A percentile compares a stretch with the other conserved stretches of the same genome.
Conservation (phyloP, 1,140 invertebrate genomes). For the Anastrepha ludens region DNA sequence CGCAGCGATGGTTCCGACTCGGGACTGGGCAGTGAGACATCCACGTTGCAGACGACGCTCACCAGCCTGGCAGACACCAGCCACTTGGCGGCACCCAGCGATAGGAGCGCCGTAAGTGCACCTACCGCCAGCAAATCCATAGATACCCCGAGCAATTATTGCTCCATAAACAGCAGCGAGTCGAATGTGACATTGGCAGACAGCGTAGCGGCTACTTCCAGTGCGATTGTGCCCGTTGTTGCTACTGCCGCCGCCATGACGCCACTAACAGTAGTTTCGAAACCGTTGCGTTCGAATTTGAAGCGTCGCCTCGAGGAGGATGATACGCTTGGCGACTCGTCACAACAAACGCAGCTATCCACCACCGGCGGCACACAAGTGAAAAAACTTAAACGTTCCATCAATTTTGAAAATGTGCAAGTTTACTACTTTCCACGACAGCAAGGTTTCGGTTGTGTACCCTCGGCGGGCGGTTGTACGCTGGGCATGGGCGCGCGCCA, state of each 20-base stretch:
- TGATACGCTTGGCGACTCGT: constrained; percentile 75
- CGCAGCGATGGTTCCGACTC: constrained; percentile 88
- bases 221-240: constrained; percentile 1
- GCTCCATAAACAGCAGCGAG: not conserved
- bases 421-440: constrained; percentile 96
- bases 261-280: not conserved
- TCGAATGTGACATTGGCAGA: not conserved
- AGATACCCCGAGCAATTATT: not conserved
- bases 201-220: not conserved
- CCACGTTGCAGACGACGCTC: constrained; percentile 58
- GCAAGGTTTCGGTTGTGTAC: constrained; percentile 98
- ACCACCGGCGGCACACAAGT: constrained; percentile 64
- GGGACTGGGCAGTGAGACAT: constrained; percentile 81
- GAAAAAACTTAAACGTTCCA: constrained; percentile 84
- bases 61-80: constrained; percentile 55
- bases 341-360: constrained; percentile 59
- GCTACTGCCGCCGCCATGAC: not conserved
- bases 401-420: constrained; percentile 93
- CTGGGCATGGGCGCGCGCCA: constrained; percentile 95
- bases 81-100: constrained; percentile 40
- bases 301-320: constrained; percentile 75
- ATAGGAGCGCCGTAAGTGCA: not conserved
- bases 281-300: constrained; percentile 65
- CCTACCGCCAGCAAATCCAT: not conserved
- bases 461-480: constrained; percentile 96